Evolutionary conservation across 2,113 vertebrate genomes (phyloP).

Genomic region (Propithecus coquereli): DNA sequence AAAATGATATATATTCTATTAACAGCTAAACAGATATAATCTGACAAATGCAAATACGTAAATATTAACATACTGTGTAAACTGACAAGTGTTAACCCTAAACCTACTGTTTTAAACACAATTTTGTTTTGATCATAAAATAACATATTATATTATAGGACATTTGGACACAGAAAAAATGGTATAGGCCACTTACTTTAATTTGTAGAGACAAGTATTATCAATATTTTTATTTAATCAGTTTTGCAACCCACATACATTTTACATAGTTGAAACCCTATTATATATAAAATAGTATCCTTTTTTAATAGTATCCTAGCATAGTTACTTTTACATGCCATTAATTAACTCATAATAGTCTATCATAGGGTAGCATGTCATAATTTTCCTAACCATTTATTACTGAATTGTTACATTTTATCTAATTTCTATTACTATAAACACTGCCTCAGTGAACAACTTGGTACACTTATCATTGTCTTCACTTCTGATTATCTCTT

Average conservation of each 20-base stretch:
- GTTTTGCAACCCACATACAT: not conserved
- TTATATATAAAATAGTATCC: not conserved
- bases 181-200: not conserved
- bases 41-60: not conserved
- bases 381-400: not conserved
- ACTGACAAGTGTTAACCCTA: not conserved
- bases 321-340: not conserved
- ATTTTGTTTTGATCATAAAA: not conserved
- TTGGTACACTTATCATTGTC: not conserved
- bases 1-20: slow-evolving; percentile 33
- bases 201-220: not conserved
- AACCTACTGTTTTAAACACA: not conserved
- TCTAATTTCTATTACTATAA: not conserved
- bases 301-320: not conserved
- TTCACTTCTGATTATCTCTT: slow-evolving; percentile 11
- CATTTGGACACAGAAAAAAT: not conserved
- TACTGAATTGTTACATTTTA: slow-evolving; percentile 2
- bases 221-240: not conserved
- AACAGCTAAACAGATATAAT: not conserved
- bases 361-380: not conserved
- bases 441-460: not conserved
- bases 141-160: not conserved
- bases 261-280: not conserved
- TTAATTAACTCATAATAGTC: not conserved
- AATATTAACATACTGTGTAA: not conserved